Percentiles rank a stretch among this genome's conserved stretches.
Conservation (phyloP, 2,113 vertebrate species). For the Columbina picui region DNA sequence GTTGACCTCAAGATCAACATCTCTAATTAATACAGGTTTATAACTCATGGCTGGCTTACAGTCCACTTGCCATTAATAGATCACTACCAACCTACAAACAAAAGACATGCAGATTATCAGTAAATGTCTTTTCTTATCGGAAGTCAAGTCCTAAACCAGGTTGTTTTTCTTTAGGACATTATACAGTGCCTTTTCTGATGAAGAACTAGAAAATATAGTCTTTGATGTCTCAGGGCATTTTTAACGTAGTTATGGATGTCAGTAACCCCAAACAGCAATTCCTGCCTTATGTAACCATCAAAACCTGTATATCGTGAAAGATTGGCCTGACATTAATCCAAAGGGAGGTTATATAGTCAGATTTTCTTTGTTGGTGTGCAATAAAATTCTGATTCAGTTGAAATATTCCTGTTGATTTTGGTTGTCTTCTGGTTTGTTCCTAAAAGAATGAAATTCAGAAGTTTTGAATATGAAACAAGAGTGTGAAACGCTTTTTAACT, state of each 20-base stretch:
- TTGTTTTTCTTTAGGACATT: not conserved
- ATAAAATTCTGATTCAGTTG: not conserved
- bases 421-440: not conserved
- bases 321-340: not conserved
- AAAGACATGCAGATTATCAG: not conserved
- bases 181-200: not conserved
- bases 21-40: not conserved
- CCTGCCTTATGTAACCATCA: not conserved
- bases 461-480: not conserved
- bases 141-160: not conserved
- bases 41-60: not conserved
- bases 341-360: not conserved
- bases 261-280: not conserved
- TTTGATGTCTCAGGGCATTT: not conserved
- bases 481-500: not conserved
- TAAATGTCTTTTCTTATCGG: not conserved
- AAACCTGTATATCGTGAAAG: not conserved
- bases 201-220: not conserved
- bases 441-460: not conserved
- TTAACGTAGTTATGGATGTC: not conserved
- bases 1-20: not conserved
- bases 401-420: not conserved
- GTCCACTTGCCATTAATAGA: not conserved
- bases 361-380: not conserved
- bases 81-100: not conserved